Percentiles rank a stretch among this genome's conserved stretches.
Evolutionary conservation across 2,113 vertebrate genomes (phyloP).

Genomic region (Odontesthes bonariensis): DNA sequence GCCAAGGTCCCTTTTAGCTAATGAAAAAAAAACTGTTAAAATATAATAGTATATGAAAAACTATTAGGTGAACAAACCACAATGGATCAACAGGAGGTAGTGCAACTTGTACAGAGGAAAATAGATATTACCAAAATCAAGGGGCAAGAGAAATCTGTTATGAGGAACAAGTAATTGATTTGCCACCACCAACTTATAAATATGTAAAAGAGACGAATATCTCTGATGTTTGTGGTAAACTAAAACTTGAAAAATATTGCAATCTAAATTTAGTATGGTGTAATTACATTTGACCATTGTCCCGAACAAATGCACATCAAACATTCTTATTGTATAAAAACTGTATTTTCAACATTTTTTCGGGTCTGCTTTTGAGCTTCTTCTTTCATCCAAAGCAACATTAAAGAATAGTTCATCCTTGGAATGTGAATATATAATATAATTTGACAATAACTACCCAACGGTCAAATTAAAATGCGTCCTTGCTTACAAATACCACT

Average conservation of each 20-base stretch:
- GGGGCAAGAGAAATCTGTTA: not conserved
- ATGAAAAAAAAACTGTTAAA: slow-evolving; percentile 10
- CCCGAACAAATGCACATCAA: not conserved
- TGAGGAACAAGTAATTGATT: not conserved
- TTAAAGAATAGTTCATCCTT: not conserved
- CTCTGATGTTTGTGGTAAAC: not conserved
- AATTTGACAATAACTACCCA: not conserved
- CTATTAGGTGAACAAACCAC: slow-evolving; percentile 1
- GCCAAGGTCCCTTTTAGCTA: slow-evolving; percentile 3
- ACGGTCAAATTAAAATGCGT: not conserved
- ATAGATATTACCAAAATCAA: not conserved
- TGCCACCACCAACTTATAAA: not conserved
- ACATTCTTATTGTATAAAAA: not conserved
- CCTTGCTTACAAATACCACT: not conserved
- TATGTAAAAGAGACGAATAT: not conserved
- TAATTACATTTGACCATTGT: not conserved
- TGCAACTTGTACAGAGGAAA: slow-evolving; percentile 2
- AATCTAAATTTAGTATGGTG: not conserved
- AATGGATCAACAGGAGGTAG: not conserved
- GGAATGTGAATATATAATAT: too few relatives aligned
- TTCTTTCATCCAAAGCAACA: not conserved
- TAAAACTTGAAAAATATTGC: too few relatives aligned
- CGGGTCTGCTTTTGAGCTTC: not conserved
- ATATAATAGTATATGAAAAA: too few relatives aligned
- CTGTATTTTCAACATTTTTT: not conserved